These are phyloP conservation scores for Idris sp. DNA, from an alignment of 1,140 invertebrate genomes.

Conservation along the genomic window DNA sequence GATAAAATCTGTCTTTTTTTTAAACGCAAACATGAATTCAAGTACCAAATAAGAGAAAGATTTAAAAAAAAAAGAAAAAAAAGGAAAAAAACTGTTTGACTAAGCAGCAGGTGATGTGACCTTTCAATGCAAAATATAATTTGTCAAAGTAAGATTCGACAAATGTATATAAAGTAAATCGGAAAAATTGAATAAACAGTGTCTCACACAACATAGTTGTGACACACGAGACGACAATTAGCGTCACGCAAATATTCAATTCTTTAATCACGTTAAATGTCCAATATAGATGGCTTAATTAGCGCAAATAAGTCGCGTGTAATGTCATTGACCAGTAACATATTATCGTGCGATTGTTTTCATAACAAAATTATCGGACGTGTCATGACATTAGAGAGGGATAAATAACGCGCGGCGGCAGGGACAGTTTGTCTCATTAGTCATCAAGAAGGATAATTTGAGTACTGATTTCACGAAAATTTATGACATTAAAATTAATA, in stretches of 20 bases:
- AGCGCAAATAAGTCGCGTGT: constrained; percentile 46
- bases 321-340: constrained; percentile 62
- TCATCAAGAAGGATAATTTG: constrained; percentile 53
- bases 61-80: too few relatives aligned
- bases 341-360: constrained; percentile 64
- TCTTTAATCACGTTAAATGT: constrained; percentile 41
- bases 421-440: constrained; percentile 54
- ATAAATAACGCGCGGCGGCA: constrained; percentile 56
- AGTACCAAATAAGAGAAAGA: too few relatives aligned
- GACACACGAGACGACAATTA: constrained; percentile 64
- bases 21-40: too few relatives aligned
- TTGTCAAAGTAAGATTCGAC: constrained; percentile 28
- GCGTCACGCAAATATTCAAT: constrained; percentile 62
- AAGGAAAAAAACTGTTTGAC: constrained; percentile 5
- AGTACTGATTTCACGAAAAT: constrained; percentile 57
- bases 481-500: constrained; percentile 59
- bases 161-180: constrained; percentile 41
- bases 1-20: too few relatives aligned
- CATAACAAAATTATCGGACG: constrained; percentile 67
- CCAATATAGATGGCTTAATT: constrained; percentile 36
- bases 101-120: constrained; percentile 4
- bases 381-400: constrained; percentile 59
- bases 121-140: constrained; percentile 26
- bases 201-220: constrained; percentile 19
- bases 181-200: constrained; percentile 40